phyloP scores from a whole-genome alignment of 2,797 vertebrate genomes.

The Protosalanx chinensis region DNA sequence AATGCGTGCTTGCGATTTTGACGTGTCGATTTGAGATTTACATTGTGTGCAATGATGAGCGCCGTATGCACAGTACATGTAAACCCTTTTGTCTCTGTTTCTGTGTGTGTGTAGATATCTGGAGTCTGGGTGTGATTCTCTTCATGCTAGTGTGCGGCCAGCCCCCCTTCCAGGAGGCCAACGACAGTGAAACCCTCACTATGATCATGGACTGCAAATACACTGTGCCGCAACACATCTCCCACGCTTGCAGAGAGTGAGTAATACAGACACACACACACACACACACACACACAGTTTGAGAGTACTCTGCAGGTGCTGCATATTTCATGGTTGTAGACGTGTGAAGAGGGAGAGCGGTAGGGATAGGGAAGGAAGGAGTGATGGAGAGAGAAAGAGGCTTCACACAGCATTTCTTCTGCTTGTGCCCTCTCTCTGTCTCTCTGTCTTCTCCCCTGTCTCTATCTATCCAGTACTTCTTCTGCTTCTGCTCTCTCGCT shows the following conservation, averaged over 20 bases:
- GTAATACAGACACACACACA: conserved; percentile 45
- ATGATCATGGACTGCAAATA: conserved; percentile 96
- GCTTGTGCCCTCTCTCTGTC: conserved; percentile 33
- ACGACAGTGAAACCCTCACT: conserved; percentile 90
- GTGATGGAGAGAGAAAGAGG: conserved; percentile 9
- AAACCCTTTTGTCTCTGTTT: not conserved
- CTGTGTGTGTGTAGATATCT: conserved; percentile 74
- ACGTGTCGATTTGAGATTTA: not conserved
- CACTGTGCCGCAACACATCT: conserved; percentile 76
- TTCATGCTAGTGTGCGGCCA: conserved; percentile 91
- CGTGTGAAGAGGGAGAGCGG: conserved; percentile 43
- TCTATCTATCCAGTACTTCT: not conserved
- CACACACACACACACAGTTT: conserved; percentile 27
- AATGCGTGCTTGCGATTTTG: not conserved
- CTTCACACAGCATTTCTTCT: conserved; percentile 6
- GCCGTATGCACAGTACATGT: too few relatives aligned
- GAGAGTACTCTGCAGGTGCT: conserved; percentile 61
- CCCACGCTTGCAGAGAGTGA: conserved; percentile 80
- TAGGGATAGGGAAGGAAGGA: conserved; percentile 27
- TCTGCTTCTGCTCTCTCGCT: too few relatives aligned
- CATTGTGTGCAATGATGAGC: too few relatives aligned
- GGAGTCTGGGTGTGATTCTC: conserved; percentile 89
- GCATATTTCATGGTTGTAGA: conserved; percentile 70
- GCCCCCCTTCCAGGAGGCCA: conserved; percentile 88
- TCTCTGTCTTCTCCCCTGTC: not conserved